Base-by-base conservation (phyloP, 1,140 invertebrate genomes). In the Drosophila varians region DNA sequence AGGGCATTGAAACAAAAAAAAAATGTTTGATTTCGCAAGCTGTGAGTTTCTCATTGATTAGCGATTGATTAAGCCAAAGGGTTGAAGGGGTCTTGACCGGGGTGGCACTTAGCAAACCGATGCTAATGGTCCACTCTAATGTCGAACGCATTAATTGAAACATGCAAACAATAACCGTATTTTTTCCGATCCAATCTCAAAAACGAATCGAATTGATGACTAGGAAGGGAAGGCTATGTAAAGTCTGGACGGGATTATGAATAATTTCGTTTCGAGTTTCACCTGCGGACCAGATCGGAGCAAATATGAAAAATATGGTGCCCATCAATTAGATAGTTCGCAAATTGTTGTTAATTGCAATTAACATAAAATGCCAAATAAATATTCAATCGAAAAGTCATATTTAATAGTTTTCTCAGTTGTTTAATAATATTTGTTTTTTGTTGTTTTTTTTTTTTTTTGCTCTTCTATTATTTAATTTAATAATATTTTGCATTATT, bases 91-190 rank as follows among this genome's bases (percentile, higher is more conserved):
- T 64, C 46, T 36, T 60, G 62, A 62, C 62, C 62, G 11, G 16
- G 12, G 28, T 11, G 28, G 40, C 78, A 83, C 74, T 83, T 83
- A 83, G 79, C 78, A 47, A 14, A 16, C 11, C 14, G 56, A 23
- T 73, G 78, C 70, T 83, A 83, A 83, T 83, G 77, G 62, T 52
- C 62, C 77, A 69, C 65, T 76, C 77, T 80, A 80, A 80, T 80
- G 69, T 46, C 74, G 68, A 51, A 71, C 48, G 40, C 76, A 77
- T 84, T 83, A 84, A 83, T 83, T 83, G 76, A 79, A 78, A 79
- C 69, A 78, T 74, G 75, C 76, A 78, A 74, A 77, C 75, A 68
- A 26, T 55, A 36, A 53, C 54, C 61, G 52, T 54, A 49, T 12
- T 49, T 25, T 58, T 26, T 12, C 19, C n/a, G 6, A 2, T 31